phyloP scores from a whole-genome alignment of 2,113 vertebrate genomes.

The Chionomys nivalis region DNA sequence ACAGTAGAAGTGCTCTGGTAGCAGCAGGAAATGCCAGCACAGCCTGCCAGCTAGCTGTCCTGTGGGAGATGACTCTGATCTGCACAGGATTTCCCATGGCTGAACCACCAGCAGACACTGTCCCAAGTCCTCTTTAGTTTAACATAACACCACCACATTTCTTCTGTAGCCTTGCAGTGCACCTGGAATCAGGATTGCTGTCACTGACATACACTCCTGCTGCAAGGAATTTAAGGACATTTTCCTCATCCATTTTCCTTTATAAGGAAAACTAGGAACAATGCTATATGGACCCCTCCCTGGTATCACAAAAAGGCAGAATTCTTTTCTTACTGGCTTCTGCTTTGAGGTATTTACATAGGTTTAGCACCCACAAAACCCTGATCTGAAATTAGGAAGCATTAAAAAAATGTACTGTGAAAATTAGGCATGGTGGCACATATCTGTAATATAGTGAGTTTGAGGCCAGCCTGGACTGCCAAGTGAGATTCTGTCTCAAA shows the following conservation, averaged over 20 bases:
- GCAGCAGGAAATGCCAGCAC: background rate
- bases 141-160: too few relatives aligned
- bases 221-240: background rate
- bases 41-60: background rate
- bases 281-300: background rate
- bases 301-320: background rate
- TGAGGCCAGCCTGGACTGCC: background rate
- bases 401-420: background rate
- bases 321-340: slow-evolving; percentile 12
- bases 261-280: background rate
- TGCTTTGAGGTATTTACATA: background rate
- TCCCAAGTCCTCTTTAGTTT: too few relatives aligned
- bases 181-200: background rate
- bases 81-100: background rate
- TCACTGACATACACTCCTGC: background rate
- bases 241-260: background rate
- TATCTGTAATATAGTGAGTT: background rate
- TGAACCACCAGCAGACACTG: too few relatives aligned
- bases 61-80: background rate
- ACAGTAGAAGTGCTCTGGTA: background rate
- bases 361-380: background rate
- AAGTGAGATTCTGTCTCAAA: background rate
- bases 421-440: background rate
- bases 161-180: background rate
- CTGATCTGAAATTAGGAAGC: background rate